Base-by-base conservation (phyloP, 2,797 vertebrate genomes). In the Myotis findleyi region DNA sequence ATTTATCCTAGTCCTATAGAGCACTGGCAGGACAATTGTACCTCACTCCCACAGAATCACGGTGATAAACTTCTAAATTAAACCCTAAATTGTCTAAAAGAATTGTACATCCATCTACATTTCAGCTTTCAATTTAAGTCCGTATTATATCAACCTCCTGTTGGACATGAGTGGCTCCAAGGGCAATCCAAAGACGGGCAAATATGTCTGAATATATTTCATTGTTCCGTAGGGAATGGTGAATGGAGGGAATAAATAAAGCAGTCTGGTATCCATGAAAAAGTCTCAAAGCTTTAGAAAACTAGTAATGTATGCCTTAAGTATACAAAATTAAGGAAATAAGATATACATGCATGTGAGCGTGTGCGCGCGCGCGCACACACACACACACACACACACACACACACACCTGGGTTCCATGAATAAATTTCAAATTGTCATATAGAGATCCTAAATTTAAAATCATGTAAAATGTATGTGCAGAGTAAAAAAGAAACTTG, bases 41-140 rank as follows among this genome's bases (percentile, higher is more conserved):
- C 53, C 27, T 72, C 49, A 72, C 12, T 33, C n/a, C 17, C 23
- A 33, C 27, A 44, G 80, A 87, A 38, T 38, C 27, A 44, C 75
- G 12, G 7, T 76, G 23, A 36, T 85, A 73, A 86, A 80, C 68
- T 7, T 66, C 20, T 62, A 23, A 64, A 27, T 69, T n/a, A 85
- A 17, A 87, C 9, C 1, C 4, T n/a, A 86, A 38, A 69, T 86
- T 8, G 20, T 72, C 7, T 41, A 75, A 21, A 68, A 89, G 25
- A 23, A 72, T 6, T 47, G 17, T 51, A 36, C 14, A 76, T 72
- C 11, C 18, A 23, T 18, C 18, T 84, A 25, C 7, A 33, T 71
- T 94, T 76, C 30, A 80, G 57, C 21, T 93, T 81, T 81, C 13
- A 72, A 41, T 88, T 83, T 82, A 73, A 76, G 21, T 85, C 30